Evolutionary conservation across 2,113 vertebrate species (phyloP), one percentile per base, ranked within the genome.

Genomic region (Corythornis cristatus): DNA sequence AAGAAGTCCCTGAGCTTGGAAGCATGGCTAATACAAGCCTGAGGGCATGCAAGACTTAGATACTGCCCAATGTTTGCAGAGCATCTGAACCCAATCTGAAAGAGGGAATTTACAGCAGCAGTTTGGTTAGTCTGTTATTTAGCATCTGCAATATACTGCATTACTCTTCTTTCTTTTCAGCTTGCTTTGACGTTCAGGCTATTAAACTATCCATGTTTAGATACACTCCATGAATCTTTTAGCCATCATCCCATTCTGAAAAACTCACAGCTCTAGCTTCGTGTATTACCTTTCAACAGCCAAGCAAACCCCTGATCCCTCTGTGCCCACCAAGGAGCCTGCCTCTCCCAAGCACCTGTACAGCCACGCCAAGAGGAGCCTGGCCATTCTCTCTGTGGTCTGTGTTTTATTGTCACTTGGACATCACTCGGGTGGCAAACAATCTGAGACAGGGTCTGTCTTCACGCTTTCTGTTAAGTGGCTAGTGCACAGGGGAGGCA

Each of bases 391-490:
- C 15, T 70, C 43, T 75, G 62, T 45, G 31, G 11, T 65, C 5
- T 2, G 5, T 62, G 13, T 48, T 73, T 78, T 78, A 43, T 72
- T 83, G 83, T 81, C 73, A 57, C 56, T 94, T 53, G 84, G 64
- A 68, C 12, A 4, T 80, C 82, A 29, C 56, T 89, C 1, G 3
- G 37, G 40, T 48, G 51, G 29, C 50, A 53, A 83, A 84, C 51
- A 64, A 40, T 43, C 35, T 58, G 89, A 71, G 87, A 85, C 0
- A 3, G 76, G 81, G 58, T 62, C 83, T 77, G 71, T 64, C 43
- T 56, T 92, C 4, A 0, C 77, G 89, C 78, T 91, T 94, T 66
- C 91, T 66, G 42, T 57, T 89, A 93, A 93, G 89, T 93, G 91
- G 72, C 68, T 79, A 64, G 64, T 5, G 3, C 7, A 2, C 17